Percentiles rank a stretch among this genome's conserved stretches.
Evolutionary conservation across 1,140 invertebrate species (phyloP).

Genomic region (Tribolium castaneum): DNA sequence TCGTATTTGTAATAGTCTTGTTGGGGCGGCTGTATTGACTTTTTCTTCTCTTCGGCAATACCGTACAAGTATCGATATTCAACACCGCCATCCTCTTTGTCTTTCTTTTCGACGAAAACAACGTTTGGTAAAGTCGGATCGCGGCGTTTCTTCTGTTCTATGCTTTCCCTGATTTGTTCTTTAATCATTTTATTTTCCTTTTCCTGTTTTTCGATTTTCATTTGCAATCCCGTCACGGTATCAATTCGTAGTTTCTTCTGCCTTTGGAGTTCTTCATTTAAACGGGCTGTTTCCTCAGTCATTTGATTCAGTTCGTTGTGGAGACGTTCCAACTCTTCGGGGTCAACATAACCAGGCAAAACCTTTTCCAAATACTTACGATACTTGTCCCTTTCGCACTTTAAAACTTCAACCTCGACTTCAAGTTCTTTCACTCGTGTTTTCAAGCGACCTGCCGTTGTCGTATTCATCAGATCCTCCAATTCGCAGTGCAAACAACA

Average conservation of each 20-base stretch:
- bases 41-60: not conserved
- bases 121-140: not conserved
- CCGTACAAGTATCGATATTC: not conserved
- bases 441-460: not conserved
- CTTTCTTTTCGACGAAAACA: not conserved
- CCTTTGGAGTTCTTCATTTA: not conserved
- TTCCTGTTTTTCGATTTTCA: constrained; percentile 17
- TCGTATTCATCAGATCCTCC: not conserved
- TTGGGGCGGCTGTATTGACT: not conserved
- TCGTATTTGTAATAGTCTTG: not conserved
- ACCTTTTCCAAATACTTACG: not conserved
- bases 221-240: not conserved
- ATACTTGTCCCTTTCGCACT: not conserved
- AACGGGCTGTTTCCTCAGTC: not conserved
- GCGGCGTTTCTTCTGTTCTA: not conserved
- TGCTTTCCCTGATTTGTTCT: not conserved
- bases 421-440: not conserved
- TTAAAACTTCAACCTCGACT: not conserved
- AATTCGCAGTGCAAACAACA: not conserved
- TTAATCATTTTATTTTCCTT: not conserved
- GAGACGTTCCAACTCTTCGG: constrained; percentile 1
- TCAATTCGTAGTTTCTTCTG: constrained; percentile 7
- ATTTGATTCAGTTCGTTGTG: not conserved
- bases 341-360: constrained; percentile 16
- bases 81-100: not conserved